phyloP scores from a whole-genome alignment of 2,888 invertebrate species.

The Sceliomorpha sp. region DNA sequence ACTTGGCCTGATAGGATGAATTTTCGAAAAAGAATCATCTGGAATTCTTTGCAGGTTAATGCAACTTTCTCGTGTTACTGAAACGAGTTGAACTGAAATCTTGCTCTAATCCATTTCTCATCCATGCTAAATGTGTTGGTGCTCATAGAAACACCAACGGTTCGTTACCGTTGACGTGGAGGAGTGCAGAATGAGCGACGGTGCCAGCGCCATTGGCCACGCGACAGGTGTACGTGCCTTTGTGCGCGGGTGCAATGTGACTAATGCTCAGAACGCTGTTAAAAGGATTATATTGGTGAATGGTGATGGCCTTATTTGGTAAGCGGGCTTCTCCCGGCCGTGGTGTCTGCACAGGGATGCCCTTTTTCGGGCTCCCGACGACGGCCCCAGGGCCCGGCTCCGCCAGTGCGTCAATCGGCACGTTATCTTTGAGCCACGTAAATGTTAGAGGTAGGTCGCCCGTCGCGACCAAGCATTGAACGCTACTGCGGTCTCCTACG shows the following conservation, averaged over 20 bases:
- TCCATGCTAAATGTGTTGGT: conserved; percentile 47
- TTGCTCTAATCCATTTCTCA: conserved; percentile 46
- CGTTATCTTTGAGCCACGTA: conserved; percentile 84
- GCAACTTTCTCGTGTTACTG: too few relatives aligned
- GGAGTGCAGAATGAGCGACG: conserved; percentile 83
- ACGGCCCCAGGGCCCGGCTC: conserved; percentile 61
- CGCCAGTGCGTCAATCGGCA: conserved; percentile 76
- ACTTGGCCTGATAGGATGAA: too few relatives aligned
- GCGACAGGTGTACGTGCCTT: conserved; percentile 84
- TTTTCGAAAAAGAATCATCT: too few relatives aligned
- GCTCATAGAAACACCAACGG: conserved; percentile 67
- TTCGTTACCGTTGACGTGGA: conserved; percentile 83
- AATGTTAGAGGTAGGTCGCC: conserved; percentile 85
- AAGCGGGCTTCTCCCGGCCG: conserved; percentile 47
- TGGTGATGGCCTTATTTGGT: conserved; percentile 80
- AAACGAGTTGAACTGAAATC: too few relatives aligned
- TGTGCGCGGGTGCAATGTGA: conserved; percentile 82
- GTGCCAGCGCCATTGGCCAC: conserved; percentile 83
- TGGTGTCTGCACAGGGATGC: conserved; percentile 49
- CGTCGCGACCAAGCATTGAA: conserved; percentile 83
- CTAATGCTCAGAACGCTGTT: conserved; percentile 84
- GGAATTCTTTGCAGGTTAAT: too few relatives aligned
- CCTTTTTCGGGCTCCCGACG: conserved; percentile 57
- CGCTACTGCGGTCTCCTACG: conserved; percentile 83
- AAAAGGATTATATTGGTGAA: conserved; percentile 84